phyloP scores from a whole-genome alignment of 2,888 invertebrate genomes.

The Choreutis nemorana region DNA sequence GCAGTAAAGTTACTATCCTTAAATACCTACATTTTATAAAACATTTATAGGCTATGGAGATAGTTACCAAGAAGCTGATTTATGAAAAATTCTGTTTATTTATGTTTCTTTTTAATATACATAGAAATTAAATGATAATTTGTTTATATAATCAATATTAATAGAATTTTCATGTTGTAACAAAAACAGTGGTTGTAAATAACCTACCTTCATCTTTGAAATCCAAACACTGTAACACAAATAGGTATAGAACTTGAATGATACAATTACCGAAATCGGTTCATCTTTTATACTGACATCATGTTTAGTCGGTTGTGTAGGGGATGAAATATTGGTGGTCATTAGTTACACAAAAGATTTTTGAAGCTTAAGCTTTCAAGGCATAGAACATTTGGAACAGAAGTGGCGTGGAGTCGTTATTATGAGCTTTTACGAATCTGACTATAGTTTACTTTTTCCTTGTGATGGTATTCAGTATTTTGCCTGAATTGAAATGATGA shows the following conservation, averaged over 20 bases:
- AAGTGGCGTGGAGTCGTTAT: constrained; percentile 19
- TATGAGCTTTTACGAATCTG: not conserved
- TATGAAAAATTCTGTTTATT: no score
- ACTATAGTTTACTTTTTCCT: no score
- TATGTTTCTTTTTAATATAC: no score
- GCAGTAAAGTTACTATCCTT: no score
- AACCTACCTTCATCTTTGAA: constrained; percentile 24
- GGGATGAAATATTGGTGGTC: constrained; percentile 47
- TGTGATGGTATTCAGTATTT: no score
- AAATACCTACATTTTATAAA: no score
- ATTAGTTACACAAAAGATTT: constrained; percentile 39
- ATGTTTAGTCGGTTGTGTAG: constrained; percentile 17
- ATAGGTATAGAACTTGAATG: constrained; percentile 7
- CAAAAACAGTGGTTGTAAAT: no score
- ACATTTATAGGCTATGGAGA: no score
- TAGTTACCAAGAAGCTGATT: no score
- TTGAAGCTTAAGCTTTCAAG: constrained; percentile 55
- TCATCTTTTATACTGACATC: constrained; percentile 36
- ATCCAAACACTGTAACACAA: constrained; percentile 9
- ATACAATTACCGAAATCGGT: constrained; percentile 11
- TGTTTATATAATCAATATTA: not conserved
- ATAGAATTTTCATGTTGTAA: no score
- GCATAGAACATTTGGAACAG: constrained; percentile 22
- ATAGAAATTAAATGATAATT: constrained; percentile 1
- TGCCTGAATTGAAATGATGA: no score